Evolutionary conservation across 1,140 invertebrate genomes (phyloP), one percentile per base, ranked within the genome.

Genomic region (Zaprionus vittiger): DNA sequence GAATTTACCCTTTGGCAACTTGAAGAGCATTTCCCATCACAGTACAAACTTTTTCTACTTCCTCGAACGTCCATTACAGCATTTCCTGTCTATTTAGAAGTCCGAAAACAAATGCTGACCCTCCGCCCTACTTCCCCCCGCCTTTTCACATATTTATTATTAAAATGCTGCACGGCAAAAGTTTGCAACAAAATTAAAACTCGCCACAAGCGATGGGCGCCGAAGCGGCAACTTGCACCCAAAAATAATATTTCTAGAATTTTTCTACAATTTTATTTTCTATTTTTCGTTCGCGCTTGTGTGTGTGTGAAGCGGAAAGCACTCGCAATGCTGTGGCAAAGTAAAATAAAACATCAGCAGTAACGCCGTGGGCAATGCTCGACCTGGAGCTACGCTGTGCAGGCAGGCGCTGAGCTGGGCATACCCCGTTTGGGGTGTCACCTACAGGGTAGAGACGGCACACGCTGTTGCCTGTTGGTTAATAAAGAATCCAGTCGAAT

Each of bases 131-230:
- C 47, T 31, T n/a, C 2, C 59, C 24, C 2, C 24, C 26, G 38
- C 17, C 38, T 17, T 3, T 41, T 31, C 24, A 66, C 20, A 79
- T 89, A 87, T 87, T 89, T 89, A 89, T 87, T 87, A 87, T 89
- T 87, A 89, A 87, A 89, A 84, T 84, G 77, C 62, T 84, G 73
- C 81, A 56, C 47, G 38, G 72, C 37, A 54, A 83, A 89, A 79
- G 79, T 89, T 89, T 61, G 54, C 56, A 83, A 81, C 81, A 74
- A 84, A 89, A 83, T 84, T 83, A 83, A 87, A 87, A 89, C 68
- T 83, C 59, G 44, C 77, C 79, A 64, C 59, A 75, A 63, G 71
- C 75, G 26, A 62, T 55, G 63, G 37, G 68, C 34, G 73, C 69
- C 57, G 57, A 65, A 79, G 75, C 71, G 72, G 84, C 84, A 80